Percentiles rank a stretch among this genome's conserved stretches.
Evolutionary conservation across 2,797 vertebrate genomes (phyloP).

Genomic region (Phylloscopus collybita): DNA sequence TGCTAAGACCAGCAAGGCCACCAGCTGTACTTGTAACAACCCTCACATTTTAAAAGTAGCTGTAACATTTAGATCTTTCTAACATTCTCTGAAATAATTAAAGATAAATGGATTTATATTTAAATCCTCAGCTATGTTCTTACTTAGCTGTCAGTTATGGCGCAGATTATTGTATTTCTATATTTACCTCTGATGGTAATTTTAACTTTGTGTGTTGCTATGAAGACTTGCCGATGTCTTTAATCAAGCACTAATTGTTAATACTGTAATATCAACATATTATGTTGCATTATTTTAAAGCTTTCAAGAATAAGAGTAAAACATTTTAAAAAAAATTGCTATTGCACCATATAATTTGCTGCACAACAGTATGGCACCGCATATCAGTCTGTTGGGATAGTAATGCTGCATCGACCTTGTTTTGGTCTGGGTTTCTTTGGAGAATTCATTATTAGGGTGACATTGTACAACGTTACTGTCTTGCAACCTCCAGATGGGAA

Average conservation of each 20-base stretch:
- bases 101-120: slow-evolving; percentile 74
- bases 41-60: slow-evolving; percentile 65
- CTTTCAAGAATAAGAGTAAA: slow-evolving; percentile 73
- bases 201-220: slow-evolving; percentile 75
- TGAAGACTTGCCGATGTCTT: slow-evolving; percentile 71
- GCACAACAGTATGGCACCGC: slow-evolving; percentile 38
- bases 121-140: slow-evolving; percentile 74
- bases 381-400: slow-evolving; percentile 36
- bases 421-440: slow-evolving; percentile 56
- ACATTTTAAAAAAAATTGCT: slow-evolving; percentile 57
- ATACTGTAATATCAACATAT: slow-evolving; percentile 75
- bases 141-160: slow-evolving; percentile 70
- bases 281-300: slow-evolving; percentile 74
- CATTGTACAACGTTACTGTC: not conserved
- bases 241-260: slow-evolving; percentile 77
- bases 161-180: slow-evolving; percentile 70
- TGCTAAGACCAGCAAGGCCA: slow-evolving; percentile 61
- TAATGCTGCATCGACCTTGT: slow-evolving; percentile 15
- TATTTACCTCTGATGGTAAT: slow-evolving; percentile 71
- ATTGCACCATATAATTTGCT: slow-evolving; percentile 67
- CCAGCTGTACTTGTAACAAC: slow-evolving; percentile 68
- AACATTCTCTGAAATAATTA: slow-evolving; percentile 73
- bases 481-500: slow-evolving; percentile 10
- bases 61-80: slow-evolving; percentile 72
- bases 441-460: not conserved